Base-by-base conservation (phyloP, 2,888 invertebrate genomes). In the Oeneis ivallda region DNA sequence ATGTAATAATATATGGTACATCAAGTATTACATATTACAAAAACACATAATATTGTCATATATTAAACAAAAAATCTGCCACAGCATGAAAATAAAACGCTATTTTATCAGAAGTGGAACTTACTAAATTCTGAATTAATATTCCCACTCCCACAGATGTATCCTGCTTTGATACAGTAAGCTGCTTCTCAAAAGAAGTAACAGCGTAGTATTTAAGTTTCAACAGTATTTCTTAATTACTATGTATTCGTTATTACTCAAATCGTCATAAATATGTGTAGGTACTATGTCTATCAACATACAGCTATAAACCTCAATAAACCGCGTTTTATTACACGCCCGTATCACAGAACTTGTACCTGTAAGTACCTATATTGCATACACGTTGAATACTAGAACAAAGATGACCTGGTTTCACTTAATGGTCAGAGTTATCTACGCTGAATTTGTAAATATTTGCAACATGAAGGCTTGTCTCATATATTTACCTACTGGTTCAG, bases 271-370 rank as follows among this genome's bases (percentile, higher is more conserved):
- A 37, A 15, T 37, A 39, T 5, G 37, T 37, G 17, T n/a, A n/a
- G n/a, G n/a, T 43, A 37, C 53, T 56, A 43, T 37, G 34, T 45
- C 65, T 41, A 58, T 62, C 62, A 53, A 68, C 66, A 59, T 39
- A 65, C 39, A 67, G 70, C 66, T 34, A 71, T 69, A 60, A 62
- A 63, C 70, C 64, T 67, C 53, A 64, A 67, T 58, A 65, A 69
- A 63, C 64, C 50, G 63, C 43, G 52, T 65, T 70, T 65, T 71
- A 74, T 75, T 74, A 71, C 69, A 71, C 54, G 65, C 68, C 67
- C 70, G 70, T 70, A 70, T 67, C 67, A 41, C 39, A 56, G 17
- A 11, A 54, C 17, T 11, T 37, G n/a, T 39, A 26, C n/a, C 39
- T 34, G 39, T 26, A n/a, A n/a, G n/a, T n/a, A n/a, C n/a, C n/a